Evolutionary conservation across 2,113 vertebrate genomes (phyloP).

Genomic region (Gulo gulo): DNA sequence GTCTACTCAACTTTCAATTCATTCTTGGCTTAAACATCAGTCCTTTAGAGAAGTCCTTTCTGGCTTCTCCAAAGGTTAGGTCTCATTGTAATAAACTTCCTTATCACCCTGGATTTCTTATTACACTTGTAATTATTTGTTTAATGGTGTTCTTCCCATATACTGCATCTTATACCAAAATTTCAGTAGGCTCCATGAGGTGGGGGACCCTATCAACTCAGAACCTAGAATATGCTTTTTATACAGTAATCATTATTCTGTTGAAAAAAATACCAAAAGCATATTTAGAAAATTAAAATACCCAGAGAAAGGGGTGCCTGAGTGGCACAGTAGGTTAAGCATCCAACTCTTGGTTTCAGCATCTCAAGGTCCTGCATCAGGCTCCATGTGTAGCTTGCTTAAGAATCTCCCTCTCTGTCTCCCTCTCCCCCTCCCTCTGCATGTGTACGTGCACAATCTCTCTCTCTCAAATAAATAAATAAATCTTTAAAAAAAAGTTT

Average conservation of each 20-base stretch:
- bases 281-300: constrained; percentile 39
- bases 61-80: neutral
- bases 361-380: neutral
- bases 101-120: neutral
- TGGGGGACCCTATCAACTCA: neutral
- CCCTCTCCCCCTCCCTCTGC: neutral
- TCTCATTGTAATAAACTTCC: neutral
- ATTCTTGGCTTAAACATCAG: neutral
- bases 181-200: neutral
- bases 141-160: neutral
- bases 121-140: neutral
- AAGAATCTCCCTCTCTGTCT: neutral
- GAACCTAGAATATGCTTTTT: neutral
- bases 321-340: neutral
- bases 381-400: neutral
- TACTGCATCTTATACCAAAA: neutral
- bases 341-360: neutral
- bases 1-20: neutral
- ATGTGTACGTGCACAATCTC: neutral
- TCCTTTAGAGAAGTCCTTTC: neutral
- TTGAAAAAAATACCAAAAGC: neutral
- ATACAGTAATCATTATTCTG: neutral
- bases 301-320: neutral
- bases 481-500: neutral
- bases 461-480: neutral